Evolutionary conservation across 2,797 vertebrate species (phyloP).

Genomic region (Aldrovandia affinis): DNA sequence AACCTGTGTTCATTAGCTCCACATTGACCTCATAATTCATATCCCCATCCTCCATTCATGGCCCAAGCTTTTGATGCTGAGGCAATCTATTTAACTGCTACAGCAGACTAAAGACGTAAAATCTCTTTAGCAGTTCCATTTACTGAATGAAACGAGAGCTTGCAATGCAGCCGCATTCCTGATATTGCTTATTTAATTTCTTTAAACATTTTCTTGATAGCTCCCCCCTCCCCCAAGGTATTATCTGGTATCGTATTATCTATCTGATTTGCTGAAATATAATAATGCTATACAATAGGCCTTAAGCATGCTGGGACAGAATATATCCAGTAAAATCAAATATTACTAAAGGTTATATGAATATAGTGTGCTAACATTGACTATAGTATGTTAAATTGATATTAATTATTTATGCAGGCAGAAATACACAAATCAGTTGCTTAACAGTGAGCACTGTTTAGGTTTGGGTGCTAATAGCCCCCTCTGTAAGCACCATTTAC

Average conservation of each 20-base stretch:
- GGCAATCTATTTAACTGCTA: background rate
- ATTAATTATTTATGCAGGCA: background rate
- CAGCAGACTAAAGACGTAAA: background rate
- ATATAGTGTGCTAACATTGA: background rate
- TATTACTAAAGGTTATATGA: background rate
- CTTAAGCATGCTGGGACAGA: background rate
- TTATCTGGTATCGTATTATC: background rate
- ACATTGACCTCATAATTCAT: constrained; percentile 8
- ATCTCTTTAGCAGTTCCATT: constrained; percentile 16
- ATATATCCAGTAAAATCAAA: background rate
- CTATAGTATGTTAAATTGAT: background rate
- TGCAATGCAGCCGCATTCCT: too few species aligned
- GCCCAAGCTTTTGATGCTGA: background rate
- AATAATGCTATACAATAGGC: background rate
- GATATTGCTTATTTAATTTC: background rate
- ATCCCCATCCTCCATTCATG: background rate
- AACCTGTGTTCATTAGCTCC: background rate
- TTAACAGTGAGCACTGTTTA: background rate
- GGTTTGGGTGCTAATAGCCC: background rate
- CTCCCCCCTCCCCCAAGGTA: background rate
- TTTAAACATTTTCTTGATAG: background rate
- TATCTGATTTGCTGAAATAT: background rate
- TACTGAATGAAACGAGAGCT: background rate
- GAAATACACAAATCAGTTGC: background rate
- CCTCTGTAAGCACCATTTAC: background rate